Evolutionary conservation across 2,888 invertebrate species (phyloP).

Genomic region (Scaptomyza parva): DNA sequence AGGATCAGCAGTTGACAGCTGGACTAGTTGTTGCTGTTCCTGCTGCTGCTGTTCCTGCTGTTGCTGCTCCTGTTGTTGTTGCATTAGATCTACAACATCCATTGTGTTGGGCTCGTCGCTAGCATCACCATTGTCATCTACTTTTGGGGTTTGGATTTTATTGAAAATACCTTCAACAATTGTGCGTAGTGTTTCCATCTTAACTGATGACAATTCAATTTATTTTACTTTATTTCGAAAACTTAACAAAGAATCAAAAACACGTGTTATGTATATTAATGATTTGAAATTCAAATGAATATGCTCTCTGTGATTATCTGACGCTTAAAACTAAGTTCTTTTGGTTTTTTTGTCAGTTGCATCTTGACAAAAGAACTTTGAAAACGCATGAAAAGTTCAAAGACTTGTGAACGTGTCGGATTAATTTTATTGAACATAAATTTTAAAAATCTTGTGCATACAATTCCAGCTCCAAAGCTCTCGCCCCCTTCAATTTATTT

Average conservation of each 20-base stretch:
- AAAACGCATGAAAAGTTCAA: slow-evolving; percentile 56
- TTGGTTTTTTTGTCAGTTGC: slow-evolving; percentile 6
- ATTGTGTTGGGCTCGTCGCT: slow-evolving; percentile 12
- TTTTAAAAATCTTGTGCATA: slow-evolving; percentile 46
- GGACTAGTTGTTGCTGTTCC: not conserved
- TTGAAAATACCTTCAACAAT: slow-evolving; percentile 9
- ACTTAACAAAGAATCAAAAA: slow-evolving; percentile 4
- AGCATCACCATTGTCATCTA: not conserved
- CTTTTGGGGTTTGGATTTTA: not conserved
- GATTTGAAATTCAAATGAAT: slow-evolving; percentile 28
- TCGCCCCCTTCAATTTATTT: slow-evolving; percentile 27
- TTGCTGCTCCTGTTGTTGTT: slow-evolving; percentile 24
- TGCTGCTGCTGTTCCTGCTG: not conserved
- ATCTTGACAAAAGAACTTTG: slow-evolving; percentile 48
- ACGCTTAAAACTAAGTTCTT: not conserved
- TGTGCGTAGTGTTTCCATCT: slow-evolving; percentile 43
- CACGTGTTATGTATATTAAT: not conserved
- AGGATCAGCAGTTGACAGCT: slow-evolving; percentile 28
- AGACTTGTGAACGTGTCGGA: slow-evolving; percentile 45
- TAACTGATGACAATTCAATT: not conserved
- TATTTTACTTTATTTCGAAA: slow-evolving; percentile 3
- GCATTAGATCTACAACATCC: slow-evolving; percentile 40
- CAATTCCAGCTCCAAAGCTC: slow-evolving; percentile 2
- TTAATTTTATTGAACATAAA: slow-evolving; percentile 51
- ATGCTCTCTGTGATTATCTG: not conserved